Evolutionary conservation across 2,113 vertebrate species (phyloP).

Genomic region (Pontoporia blainvillei): DNA sequence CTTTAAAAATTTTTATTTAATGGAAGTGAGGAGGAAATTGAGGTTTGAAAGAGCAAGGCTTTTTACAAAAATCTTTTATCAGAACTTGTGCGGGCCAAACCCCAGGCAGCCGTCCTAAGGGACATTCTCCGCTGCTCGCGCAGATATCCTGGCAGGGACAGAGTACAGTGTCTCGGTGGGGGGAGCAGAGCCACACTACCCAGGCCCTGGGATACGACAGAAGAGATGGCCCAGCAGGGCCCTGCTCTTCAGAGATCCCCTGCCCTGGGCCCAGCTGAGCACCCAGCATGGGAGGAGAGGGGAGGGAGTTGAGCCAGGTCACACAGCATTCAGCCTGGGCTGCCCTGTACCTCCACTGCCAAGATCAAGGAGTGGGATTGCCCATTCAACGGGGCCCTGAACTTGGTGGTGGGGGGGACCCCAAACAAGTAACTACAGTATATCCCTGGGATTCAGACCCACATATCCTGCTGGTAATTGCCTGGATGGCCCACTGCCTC

Average conservation of each 20-base stretch:
- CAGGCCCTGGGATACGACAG: neutral
- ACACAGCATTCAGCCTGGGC: neutral
- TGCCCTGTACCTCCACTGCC: neutral
- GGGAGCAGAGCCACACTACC: neutral
- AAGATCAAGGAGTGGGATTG: neutral
- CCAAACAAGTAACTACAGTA: neutral
- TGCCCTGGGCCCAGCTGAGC: neutral
- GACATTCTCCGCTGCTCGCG: neutral
- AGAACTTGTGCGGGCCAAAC: neutral
- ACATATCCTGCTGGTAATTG: neutral
- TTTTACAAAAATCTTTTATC: neutral
- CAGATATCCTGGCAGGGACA: neutral
- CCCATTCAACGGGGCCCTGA: neutral
- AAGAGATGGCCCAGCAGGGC: neutral
- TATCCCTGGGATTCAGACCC: neutral
- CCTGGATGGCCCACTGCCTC: neutral
- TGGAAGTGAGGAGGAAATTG: slow-evolving; percentile 1
- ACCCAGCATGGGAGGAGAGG: neutral
- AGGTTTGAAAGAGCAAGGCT: neutral
- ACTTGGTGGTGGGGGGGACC: neutral
- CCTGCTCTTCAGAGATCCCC: neutral
- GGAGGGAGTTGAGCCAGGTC: neutral
- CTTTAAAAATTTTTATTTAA: neutral
- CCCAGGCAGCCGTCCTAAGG: neutral
- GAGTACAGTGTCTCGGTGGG: neutral